phyloP scores from a whole-genome alignment of 1,140 invertebrate species.

The Tribolium madens region DNA sequence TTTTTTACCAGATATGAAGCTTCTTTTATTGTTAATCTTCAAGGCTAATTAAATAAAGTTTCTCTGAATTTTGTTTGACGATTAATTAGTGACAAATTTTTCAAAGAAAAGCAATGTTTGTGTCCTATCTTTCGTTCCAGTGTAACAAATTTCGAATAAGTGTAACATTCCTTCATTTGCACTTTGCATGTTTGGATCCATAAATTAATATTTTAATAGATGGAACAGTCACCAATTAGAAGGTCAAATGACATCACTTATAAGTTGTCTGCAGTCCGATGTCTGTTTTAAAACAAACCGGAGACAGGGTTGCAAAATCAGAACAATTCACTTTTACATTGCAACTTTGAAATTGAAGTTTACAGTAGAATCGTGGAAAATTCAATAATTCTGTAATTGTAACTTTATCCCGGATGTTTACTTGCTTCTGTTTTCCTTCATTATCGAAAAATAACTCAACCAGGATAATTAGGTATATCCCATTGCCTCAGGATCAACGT shows the following conservation, averaged over 20 bases:
- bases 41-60: conserved; percentile 12
- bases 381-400: background rate
- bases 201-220: conserved; percentile 33
- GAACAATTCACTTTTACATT: background rate
- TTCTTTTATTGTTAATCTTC: background rate
- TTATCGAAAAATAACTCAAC: background rate
- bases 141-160: background rate
- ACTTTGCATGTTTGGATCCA: conserved; percentile 22
- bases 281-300: background rate
- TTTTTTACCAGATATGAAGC: background rate
- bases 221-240: conserved; percentile 34
- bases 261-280: conserved; percentile 13
- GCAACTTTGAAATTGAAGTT: background rate
- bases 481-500: too few relatives aligned
- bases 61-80: background rate
- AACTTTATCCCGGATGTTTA: background rate
- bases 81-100: background rate
- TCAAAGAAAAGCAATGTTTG: background rate
- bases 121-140: background rate
- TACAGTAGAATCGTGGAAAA: background rate
- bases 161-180: background rate
- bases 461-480: too few relatives aligned
- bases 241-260: conserved; percentile 42
- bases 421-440: background rate
- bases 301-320: background rate